These are phyloP conservation scores for Sphaerodactylus townsendi DNA, from an alignment of 2,113 vertebrate species.

Conservation along the genomic window DNA sequence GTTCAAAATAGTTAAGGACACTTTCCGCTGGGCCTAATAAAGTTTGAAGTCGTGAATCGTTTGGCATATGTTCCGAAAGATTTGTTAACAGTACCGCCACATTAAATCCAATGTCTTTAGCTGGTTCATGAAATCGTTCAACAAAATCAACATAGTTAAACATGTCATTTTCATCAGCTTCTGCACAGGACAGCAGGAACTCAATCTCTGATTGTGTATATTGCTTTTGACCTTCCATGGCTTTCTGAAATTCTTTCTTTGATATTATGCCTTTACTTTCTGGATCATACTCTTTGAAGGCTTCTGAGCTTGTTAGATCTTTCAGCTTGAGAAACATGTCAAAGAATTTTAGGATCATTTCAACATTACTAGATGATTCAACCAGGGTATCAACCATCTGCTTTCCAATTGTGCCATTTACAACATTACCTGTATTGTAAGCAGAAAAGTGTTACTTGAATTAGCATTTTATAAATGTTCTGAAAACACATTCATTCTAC, in stretches of 20 bases:
- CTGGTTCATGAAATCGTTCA: constrained; percentile 93
- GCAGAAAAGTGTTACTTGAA: constrained; percentile 52
- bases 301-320: constrained; percentile 94
- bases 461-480: neutral
- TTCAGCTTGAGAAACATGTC: constrained; percentile 99
- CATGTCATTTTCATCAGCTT: constrained; percentile 97
- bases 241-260: constrained; percentile 98
- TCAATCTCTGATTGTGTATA: constrained; percentile 95
- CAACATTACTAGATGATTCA: constrained; percentile 96
- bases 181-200: constrained; percentile 92
- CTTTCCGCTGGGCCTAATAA: constrained; percentile 92
- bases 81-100: constrained; percentile 94
- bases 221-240: constrained; percentile 98
- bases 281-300: constrained; percentile 92
- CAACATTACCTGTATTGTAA: constrained; percentile 88
- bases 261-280: constrained; percentile 95
- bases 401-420: constrained; percentile 98
- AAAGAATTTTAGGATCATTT: constrained; percentile 99
- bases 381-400: constrained; percentile 99
- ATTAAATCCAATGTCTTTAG: constrained; percentile 98
- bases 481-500: neutral
- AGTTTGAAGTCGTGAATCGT: constrained; percentile 89
- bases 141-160: constrained; percentile 97
- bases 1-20: constrained; percentile 95
- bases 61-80: constrained; percentile 96